Base-by-base conservation (phyloP, 2,888 invertebrate genomes). In the Physocephala rufipes region DNA sequence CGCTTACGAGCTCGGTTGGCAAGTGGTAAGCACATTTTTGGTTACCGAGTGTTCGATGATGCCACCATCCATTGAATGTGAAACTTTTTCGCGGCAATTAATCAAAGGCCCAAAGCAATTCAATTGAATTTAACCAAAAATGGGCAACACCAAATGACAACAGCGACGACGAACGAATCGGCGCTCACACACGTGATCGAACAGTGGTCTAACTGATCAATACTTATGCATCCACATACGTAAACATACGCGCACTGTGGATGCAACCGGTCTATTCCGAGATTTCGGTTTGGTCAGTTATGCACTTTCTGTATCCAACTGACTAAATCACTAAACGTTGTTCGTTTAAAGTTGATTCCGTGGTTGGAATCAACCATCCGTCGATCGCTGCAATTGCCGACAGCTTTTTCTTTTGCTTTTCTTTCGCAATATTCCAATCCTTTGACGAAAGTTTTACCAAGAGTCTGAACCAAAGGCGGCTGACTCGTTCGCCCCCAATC, bases 61-160 rank as follows among this genome's bases (percentile, higher is more conserved):
- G 21, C n/a, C 5, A 36, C 9, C 36, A 9, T 7, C 62, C 9
- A 19, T 30, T 7, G 9, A 55, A 19, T 24, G 30, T 19, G 19
- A 30, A 12, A 21, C 36, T 58, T 45, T 61, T 71, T 49, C 21
- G 71, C 71, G 66, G 71, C 71, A 71, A 71, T 71, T 71, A 71
- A 71, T 71, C 71, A 71, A 71, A 70, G 70, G 36, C 70, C 28
- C 30, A 61, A 68, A 28, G 45, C 68, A 51, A 68, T 68, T 68
- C 61, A 68, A 68, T 68, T 68, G 68, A 61, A 68, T 68, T 61
- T 43, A 30, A 43, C 68, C 49, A 62, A 68, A 68, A 68, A 68
- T 62, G 68, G 68, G 15, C 36, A 68, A 9, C 36, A 4, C 36
- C 36, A 9, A 36, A 36, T 36, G 36, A 36, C 36, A 9, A n/a